A percentile compares a stretch with the other conserved stretches of the same genome.
phyloP scores from a whole-genome alignment of 92 coral and sea anemone genomes.

The Diadumene lineata region DNA sequence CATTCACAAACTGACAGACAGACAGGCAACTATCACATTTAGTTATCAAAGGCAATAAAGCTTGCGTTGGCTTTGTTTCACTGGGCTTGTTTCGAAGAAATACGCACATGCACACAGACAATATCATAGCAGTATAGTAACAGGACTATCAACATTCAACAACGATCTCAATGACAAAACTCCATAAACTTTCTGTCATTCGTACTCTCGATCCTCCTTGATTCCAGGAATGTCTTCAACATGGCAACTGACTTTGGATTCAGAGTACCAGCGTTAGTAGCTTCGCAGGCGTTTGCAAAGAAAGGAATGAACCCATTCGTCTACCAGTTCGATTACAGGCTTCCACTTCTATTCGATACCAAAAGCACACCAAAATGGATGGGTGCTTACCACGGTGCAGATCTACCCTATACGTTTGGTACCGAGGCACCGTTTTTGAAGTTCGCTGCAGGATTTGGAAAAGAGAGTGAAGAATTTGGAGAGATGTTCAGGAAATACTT shows the following conservation, averaged over 20 bases:
- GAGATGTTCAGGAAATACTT: not conserved
- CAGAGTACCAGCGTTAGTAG: constrained; percentile 12
- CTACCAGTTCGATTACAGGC: constrained; percentile 23
- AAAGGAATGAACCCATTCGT: constrained; percentile 13
- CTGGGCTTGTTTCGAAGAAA: too few species aligned
- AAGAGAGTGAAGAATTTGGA: constrained; percentile 13
- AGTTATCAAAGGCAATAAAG: too few species aligned
- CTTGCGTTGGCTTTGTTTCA: too few species aligned
- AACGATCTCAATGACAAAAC: too few species aligned
- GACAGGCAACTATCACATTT: too few species aligned
- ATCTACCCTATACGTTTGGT: constrained; percentile 6
- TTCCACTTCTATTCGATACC: not conserved
- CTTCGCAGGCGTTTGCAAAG: constrained; percentile 20
- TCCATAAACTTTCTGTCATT: too few species aligned
- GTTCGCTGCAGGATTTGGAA: not conserved
- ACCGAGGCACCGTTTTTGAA: not conserved
- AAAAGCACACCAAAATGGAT: constrained; percentile 4
- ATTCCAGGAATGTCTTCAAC: constrained; percentile 7
- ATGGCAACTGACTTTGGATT: constrained; percentile 5
- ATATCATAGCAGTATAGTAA: too few species aligned
- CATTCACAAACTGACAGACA: too few species aligned
- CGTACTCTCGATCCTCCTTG: too few species aligned
- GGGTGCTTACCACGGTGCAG: constrained; percentile 21
- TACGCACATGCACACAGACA: too few species aligned
- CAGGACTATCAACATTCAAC: too few species aligned